phyloP scores from a whole-genome alignment of 2,113 vertebrate genomes.

The Trichomycterus rosablanca region DNA sequence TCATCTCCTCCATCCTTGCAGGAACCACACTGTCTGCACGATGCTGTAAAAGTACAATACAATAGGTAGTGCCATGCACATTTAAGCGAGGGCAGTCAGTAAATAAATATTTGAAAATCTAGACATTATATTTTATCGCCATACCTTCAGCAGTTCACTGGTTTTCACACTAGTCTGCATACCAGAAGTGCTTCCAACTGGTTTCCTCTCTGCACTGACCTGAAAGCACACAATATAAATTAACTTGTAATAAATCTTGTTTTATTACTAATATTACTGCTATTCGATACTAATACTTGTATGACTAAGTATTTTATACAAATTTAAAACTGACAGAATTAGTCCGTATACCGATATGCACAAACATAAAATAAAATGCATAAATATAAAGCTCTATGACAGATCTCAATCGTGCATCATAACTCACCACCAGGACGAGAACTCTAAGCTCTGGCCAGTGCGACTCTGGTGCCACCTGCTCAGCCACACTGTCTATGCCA shows the following conservation, averaged over 20 bases:
- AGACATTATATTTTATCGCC: no score
- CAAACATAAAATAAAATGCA: no score
- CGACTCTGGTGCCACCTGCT: slow-evolving; percentile 79
- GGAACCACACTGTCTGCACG: slow-evolving; percentile 81
- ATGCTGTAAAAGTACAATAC: slow-evolving; percentile 66
- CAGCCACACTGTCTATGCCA: slow-evolving; percentile 85
- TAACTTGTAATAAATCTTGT: neutral
- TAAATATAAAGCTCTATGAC: no score
- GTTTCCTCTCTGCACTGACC: slow-evolving; percentile 83
- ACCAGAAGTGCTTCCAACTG: slow-evolving; percentile 77
- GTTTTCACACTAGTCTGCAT: slow-evolving; percentile 93
- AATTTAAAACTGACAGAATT: no score
- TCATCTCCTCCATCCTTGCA: slow-evolving; percentile 76
- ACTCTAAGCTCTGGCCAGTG: slow-evolving; percentile 89
- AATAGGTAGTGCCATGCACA: no score
- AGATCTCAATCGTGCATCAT: no score
- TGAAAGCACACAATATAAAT: slow-evolving; percentile 47
- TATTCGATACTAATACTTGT: neutral
- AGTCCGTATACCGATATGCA: no score
- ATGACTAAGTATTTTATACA: no score
- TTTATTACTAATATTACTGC: neutral
- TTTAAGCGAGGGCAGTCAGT: no score
- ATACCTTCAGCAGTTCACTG: slow-evolving; percentile 82
- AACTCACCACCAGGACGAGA: slow-evolving; percentile 86
- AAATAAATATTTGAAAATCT: no score